Percentiles rank a stretch among this genome's conserved stretches.
phyloP scores from a whole-genome alignment of 2,888 invertebrate species.

The Calameuta idolon region DNA sequence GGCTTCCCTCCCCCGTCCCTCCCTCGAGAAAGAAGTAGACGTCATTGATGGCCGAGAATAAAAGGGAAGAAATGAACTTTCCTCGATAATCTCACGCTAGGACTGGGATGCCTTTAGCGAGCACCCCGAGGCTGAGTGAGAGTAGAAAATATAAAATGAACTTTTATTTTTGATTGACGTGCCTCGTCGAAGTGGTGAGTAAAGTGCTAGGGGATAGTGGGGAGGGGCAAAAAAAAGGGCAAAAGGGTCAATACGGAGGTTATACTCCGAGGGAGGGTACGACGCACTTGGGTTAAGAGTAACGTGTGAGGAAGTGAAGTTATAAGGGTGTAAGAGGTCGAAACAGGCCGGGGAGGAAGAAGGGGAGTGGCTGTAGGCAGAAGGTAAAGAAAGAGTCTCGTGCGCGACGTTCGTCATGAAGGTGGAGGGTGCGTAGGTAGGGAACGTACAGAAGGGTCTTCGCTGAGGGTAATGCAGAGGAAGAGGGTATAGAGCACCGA shows the following conservation, averaged over 20 bases:
- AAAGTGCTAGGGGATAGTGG: neutral
- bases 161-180: conserved; percentile 38
- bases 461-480: neutral
- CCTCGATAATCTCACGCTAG: neutral
- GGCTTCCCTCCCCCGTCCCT: neutral
- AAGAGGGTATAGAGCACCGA: conserved; percentile 17
- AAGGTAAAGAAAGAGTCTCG: conserved; percentile 14
- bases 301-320: neutral
- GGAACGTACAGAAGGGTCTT: neutral
- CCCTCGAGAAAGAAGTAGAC: neutral
- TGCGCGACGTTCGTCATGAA: conserved; percentile 7
- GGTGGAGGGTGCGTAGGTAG: conserved; percentile 8
- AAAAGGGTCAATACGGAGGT: conserved; percentile 26
- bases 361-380: conserved; percentile 24
- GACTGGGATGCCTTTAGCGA: neutral
- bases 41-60: conserved; percentile 3
- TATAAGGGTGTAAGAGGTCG: neutral
- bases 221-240: conserved; percentile 5
- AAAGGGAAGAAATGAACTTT: conserved; percentile 4
- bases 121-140: conserved; percentile 7
- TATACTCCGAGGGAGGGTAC: conserved; percentile 38
- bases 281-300: conserved; percentile 46
- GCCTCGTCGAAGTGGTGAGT: neutral
- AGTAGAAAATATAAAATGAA: conserved; percentile 19
- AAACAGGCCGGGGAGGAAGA: conserved; percentile 5